These are phyloP conservation scores for Notarius quadriscutis DNA, from an alignment of 2,113 vertebrate species.

Conservation along the genomic window DNA sequence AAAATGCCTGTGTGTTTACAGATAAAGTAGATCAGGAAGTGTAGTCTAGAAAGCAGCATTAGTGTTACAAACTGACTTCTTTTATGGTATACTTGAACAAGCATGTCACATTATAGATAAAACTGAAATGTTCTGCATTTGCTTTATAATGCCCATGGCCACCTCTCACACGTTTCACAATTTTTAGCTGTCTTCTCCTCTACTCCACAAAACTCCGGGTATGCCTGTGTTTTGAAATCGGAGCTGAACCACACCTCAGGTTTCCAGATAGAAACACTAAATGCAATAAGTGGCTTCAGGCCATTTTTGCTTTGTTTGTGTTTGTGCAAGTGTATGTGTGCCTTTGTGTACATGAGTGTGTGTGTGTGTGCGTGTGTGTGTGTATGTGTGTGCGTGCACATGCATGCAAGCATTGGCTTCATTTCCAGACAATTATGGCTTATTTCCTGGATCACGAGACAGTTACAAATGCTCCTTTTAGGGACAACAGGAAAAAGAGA, in stretches of 20 bases:
- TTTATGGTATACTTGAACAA: constrained; percentile 12
- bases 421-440: constrained; percentile 32
- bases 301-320: constrained; percentile 38
- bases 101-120: constrained; percentile 1
- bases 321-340: constrained; percentile 29
- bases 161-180: not conserved
- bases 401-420: not conserved
- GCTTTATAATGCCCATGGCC: not conserved
- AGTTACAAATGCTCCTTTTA: constrained; percentile 62
- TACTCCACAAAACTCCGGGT: not conserved
- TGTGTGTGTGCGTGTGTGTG: constrained; percentile 51
- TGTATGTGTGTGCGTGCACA: constrained; percentile 57
- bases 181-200: not conserved
- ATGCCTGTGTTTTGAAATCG: constrained; percentile 26
- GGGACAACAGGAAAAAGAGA: not conserved
- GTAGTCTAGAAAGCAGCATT: constrained; percentile 19
- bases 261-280: constrained; percentile 28
- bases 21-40: constrained; percentile 78
- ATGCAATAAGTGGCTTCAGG: constrained; percentile 30
- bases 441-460: constrained; percentile 33
- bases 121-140: not conserved
- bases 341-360: constrained; percentile 35
- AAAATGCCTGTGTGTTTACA: constrained; percentile 75
- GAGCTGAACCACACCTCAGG: constrained; percentile 32
- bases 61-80: constrained; percentile 10